A percentile compares a stretch with the other conserved stretches of the same genome.
These are phyloP conservation scores for Natator depressus DNA, from an alignment of 2,113 vertebrate species.

Conservation along the genomic window DNA sequence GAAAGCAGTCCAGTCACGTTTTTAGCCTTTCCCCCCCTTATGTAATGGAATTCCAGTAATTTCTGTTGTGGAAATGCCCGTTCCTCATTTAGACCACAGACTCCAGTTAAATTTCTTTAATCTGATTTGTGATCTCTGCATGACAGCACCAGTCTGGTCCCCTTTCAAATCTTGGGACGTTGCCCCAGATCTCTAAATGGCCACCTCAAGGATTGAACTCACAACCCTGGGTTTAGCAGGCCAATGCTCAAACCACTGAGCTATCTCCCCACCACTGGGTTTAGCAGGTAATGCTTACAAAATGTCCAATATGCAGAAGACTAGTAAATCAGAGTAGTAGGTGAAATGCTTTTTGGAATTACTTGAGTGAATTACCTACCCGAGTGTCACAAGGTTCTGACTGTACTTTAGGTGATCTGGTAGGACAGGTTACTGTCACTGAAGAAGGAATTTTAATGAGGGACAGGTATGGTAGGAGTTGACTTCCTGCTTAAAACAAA, in stretches of 20 bases:
- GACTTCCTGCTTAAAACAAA: not conserved
- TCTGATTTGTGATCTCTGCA: rapidly evolving
- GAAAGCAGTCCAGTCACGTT: not conserved
- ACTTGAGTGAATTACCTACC: not conserved
- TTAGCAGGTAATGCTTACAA: not conserved
- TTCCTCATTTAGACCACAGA: not conserved
- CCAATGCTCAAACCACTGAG: no score
- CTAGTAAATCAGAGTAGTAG: not conserved
- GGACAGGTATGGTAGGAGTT: not conserved
- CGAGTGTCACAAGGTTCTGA: not conserved
- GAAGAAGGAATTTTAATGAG: not conserved
- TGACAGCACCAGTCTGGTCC: not conserved
- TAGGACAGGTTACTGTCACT: not conserved
- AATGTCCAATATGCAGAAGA: not conserved
- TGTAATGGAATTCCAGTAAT: not conserved
- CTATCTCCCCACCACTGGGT: no score
- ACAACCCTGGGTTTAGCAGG: no score
- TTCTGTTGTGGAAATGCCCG: not conserved
- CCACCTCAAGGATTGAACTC: no score
- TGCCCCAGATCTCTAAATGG: no score
- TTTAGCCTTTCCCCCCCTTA: not conserved
- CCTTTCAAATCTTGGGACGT: not conserved
- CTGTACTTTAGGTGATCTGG: not conserved
- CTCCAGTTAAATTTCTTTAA: rapidly evolving
- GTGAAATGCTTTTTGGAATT: not conserved